Base-by-base conservation (phyloP, 2,113 vertebrate genomes). In the Zapornia atra region DNA sequence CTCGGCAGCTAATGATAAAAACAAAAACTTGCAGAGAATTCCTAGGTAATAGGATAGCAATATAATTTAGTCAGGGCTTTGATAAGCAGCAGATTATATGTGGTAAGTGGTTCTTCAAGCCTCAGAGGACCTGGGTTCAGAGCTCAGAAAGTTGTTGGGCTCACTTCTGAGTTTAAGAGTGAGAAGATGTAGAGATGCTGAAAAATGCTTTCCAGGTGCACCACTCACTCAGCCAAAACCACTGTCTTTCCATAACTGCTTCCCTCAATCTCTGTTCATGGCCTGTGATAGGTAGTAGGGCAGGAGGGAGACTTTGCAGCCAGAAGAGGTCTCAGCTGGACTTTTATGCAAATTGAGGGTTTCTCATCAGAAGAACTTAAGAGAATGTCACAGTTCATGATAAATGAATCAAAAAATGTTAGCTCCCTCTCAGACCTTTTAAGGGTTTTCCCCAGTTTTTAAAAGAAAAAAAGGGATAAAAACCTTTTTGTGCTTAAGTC, bases 361-460 rank as follows among this genome's bases (percentile, higher is more conserved):
- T 92, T 86, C 28, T 84, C 29, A 38, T 75, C 77, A 71, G 29
- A 68, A 38, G 33, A 86, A 42, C 15, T n/a, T 29, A 48, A 48
- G 14, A 56, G 71, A 78, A 79, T 21, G 20, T 5, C 64, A 36
- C n/a, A 76, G 31, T 54, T 82, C n/a, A 51, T 40, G 22, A 13
- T 75, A 75, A 51, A 51, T 36, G 8, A 60, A 29, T 51, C 7
- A 44, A 40, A 65, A 79, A 54, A 75, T 18, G 63, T 28, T 82
- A 36, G 12, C 21, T 70, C 10, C 19, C 4, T 69, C 10, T 63
- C 6, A 8, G 24, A 63, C 16, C 25, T 75, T 81, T 29, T 31
- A 63, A 25, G 4, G 1, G 24, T 11, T 42, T 31, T 7, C 7
- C 11, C 21, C 0, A 1, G 8, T 40, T 40, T 40, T 40, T 40